Conservation (phyloP, 2,888 invertebrate species). For the Pyrocoelia pectoralis region DNA sequence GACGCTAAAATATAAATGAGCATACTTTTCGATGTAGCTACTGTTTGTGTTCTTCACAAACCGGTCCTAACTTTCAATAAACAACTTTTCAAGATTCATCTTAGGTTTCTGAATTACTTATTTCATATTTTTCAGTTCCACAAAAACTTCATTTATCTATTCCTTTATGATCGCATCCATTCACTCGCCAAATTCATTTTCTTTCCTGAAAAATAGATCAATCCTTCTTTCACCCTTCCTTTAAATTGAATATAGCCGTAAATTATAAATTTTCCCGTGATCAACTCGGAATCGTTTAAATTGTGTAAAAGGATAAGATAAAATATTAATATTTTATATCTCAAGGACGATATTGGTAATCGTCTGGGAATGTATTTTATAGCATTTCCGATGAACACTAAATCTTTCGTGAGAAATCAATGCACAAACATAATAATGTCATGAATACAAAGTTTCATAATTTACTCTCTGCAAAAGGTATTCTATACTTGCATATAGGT, state of each 20-base stretch:
- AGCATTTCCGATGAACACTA: conserved; percentile 28
- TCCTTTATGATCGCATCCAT: conserved; percentile 10
- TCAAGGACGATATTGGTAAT: conserved; percentile 20
- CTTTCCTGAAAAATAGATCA: conserved; percentile 1
- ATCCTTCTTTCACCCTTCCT: not conserved
- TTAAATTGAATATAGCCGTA: not conserved
- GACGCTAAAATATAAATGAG: conserved; percentile 37
- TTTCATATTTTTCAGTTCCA: conserved; percentile 22
- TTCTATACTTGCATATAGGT: not conserved
- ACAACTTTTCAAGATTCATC: conserved; percentile 28
- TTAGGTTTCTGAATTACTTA: conserved; percentile 24
- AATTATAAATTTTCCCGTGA: conserved; percentile 11
- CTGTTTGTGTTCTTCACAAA: conserved; percentile 35
- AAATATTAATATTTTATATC: conserved; percentile 21
- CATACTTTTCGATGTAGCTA: conserved; percentile 38
- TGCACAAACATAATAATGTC: conserved; percentile 17
- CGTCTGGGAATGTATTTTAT: conserved; percentile 29
- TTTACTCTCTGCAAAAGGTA: conserved; percentile 4
- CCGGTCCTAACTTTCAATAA: conserved; percentile 38
- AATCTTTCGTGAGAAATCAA: conserved; percentile 23
- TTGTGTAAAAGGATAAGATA: not conserved
- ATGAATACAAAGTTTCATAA: conserved; percentile 23
- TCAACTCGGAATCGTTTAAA: conserved; percentile 9
- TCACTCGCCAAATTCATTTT: conserved; percentile 16
- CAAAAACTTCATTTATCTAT: conserved; percentile 22